phyloP scores from a whole-genome alignment of 1,140 invertebrate species.

The Trinorchestia longiramus region DNA sequence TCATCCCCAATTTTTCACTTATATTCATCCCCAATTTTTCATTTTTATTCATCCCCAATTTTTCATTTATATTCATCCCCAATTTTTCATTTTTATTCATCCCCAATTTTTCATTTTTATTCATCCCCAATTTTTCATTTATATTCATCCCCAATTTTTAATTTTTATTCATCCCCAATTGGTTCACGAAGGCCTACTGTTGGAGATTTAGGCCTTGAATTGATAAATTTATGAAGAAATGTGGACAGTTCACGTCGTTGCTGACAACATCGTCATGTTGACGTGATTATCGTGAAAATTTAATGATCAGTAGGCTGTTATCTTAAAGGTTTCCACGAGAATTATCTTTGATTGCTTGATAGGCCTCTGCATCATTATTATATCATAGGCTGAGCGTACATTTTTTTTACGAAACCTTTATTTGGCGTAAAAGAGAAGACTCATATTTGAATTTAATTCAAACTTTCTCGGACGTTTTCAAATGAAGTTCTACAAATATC shows the following conservation, averaged over 20 bases:
- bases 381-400: background rate
- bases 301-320: background rate
- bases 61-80: too few species aligned
- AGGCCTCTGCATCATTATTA: background rate
- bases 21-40: too few species aligned
- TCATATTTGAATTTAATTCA: background rate
- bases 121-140: too few species aligned
- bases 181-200: background rate
- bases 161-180: background rate
- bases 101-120: too few species aligned
- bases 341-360: background rate
- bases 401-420: background rate
- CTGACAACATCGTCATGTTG: background rate
- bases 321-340: constrained; percentile 1
- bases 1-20: too few species aligned
- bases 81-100: too few species aligned
- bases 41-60: too few species aligned
- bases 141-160: too few species aligned
- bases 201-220: background rate
- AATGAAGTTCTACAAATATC: background rate
- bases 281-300: background rate
- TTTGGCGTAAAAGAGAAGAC: background rate
- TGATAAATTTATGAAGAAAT: background rate
- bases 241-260: background rate
- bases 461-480: background rate